Percentiles rank a stretch among this genome's conserved stretches.
These are phyloP conservation scores for Diploptera punctata DNA, from an alignment of 2,888 invertebrate species.

Conservation along the genomic window DNA sequence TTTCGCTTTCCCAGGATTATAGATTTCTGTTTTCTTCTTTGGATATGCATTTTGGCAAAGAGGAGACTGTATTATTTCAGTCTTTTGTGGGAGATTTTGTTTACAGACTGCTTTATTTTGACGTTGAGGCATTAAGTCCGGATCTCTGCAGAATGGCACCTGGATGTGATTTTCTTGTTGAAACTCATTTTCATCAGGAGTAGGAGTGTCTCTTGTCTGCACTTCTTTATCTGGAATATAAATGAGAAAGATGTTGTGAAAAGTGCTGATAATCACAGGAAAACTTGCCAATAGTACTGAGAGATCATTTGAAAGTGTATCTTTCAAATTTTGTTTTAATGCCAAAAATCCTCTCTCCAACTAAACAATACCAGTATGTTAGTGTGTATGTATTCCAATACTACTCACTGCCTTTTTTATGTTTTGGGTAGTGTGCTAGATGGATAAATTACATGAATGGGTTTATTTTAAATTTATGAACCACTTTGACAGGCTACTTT, in stretches of 20 bases:
- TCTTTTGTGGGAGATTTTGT: not conserved
- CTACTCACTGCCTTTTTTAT: no score
- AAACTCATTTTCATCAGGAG: conserved; percentile 29
- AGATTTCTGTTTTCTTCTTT: not conserved
- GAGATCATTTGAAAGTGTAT: no score
- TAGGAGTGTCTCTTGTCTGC: conserved; percentile 42
- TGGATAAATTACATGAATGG: no score
- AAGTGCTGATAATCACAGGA: not conserved
- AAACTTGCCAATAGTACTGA: not conserved
- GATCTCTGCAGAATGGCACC: conserved; percentile 48
- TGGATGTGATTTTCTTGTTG: conserved; percentile 45
- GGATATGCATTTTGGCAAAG: no score
- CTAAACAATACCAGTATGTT: no score
- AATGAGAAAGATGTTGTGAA: not conserved
- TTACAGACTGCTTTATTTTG: not conserved
- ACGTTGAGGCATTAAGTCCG: conserved; percentile 31
- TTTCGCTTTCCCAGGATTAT: conserved; percentile 16
- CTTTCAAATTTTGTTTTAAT: no score
- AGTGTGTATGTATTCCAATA: no score
- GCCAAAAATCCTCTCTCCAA: no score
- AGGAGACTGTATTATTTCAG: no score
- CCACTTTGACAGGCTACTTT: no score
- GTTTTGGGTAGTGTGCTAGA: no score
- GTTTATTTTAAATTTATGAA: no score
- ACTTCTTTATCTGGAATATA: conserved; percentile 45